These are phyloP conservation scores for Cotesia typhae DNA, from an alignment of 1,140 invertebrate species.

Conservation along the genomic window DNA sequence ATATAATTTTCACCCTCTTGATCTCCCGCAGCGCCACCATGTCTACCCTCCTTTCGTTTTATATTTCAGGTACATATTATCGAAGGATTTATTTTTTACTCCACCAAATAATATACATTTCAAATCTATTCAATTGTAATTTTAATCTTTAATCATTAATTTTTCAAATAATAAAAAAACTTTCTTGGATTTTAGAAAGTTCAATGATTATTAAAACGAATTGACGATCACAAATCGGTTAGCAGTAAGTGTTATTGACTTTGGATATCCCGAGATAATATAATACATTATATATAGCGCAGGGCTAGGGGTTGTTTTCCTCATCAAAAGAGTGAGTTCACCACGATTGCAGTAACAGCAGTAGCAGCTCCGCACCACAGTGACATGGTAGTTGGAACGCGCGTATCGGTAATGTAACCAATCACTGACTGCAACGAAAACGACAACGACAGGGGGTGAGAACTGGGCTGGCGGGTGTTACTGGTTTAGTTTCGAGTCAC, in stretches of 20 bases:
- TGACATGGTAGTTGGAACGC: conserved; percentile 50
- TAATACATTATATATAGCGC: not conserved
- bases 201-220: no score
- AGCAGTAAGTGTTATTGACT: no score
- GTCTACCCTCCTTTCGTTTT: conserved; percentile 23
- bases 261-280: no score
- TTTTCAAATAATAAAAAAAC: no score
- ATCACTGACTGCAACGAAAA: conserved; percentile 46
- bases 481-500: conserved; percentile 22
- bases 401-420: conserved; percentile 60
- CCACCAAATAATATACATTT: not conserved
- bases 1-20: conserved; percentile 21
- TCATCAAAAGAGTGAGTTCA: conserved; percentile 45
- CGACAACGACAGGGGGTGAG: conserved; percentile 6
- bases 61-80: not conserved
- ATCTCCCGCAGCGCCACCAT: not conserved
- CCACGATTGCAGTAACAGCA: conserved; percentile 56
- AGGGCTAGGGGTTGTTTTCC: conserved; percentile 46
- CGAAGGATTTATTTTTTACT: no score
- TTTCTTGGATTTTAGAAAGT: no score
- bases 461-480: not conserved
- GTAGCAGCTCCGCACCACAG: conserved; percentile 37
- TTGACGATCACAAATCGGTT: no score
- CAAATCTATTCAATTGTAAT: not conserved
- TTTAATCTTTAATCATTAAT: no score